Conservation (phyloP, 1,140 invertebrate genomes). For the Brachionus asplanchnoidis region DNA sequence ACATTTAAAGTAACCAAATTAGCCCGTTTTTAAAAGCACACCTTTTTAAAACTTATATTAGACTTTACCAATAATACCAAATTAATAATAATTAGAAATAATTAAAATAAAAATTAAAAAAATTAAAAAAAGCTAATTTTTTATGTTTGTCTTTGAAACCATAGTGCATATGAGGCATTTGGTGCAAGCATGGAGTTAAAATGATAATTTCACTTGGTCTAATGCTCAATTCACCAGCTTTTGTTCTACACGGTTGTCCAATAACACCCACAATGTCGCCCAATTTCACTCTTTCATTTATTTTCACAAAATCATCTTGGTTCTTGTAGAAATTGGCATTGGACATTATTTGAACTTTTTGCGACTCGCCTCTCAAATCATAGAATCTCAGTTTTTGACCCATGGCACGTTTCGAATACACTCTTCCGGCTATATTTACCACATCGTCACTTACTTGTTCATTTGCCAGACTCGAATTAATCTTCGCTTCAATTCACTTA, state of each 20-base stretch:
- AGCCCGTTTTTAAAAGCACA: too few relatives aligned
- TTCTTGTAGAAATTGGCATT: constrained; percentile 68
- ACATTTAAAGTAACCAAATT: too few relatives aligned
- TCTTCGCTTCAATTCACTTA: constrained; percentile 82
- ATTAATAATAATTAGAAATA: too few relatives aligned
- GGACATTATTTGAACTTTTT: constrained; percentile 84
- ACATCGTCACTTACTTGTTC: constrained; percentile 69
- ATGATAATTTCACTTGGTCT: constrained; percentile 77
- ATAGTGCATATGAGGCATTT: constrained; percentile 94
- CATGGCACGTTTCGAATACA: constrained; percentile 90
- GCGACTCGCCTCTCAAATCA: constrained; percentile 86
- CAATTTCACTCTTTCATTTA: constrained; percentile 77
- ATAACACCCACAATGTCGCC: constrained; percentile 91
- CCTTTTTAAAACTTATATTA: too few relatives aligned
- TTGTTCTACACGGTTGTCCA: constrained; percentile 87
- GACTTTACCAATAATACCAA: too few relatives aligned
- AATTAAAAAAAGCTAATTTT: neutral
- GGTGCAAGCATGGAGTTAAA: constrained; percentile 90
- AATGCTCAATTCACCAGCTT: constrained; percentile 94
- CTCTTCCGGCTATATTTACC: constrained; percentile 64
- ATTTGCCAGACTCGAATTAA: constrained; percentile 61
- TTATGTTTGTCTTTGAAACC: constrained; percentile 76
- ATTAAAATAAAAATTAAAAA: too few relatives aligned
- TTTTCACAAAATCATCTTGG: constrained; percentile 69
- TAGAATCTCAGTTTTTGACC: constrained; percentile 94